These are phyloP conservation scores for Lasioglossum pauxillum DNA, from an alignment of 2,888 invertebrate species.

Conservation along the genomic window DNA sequence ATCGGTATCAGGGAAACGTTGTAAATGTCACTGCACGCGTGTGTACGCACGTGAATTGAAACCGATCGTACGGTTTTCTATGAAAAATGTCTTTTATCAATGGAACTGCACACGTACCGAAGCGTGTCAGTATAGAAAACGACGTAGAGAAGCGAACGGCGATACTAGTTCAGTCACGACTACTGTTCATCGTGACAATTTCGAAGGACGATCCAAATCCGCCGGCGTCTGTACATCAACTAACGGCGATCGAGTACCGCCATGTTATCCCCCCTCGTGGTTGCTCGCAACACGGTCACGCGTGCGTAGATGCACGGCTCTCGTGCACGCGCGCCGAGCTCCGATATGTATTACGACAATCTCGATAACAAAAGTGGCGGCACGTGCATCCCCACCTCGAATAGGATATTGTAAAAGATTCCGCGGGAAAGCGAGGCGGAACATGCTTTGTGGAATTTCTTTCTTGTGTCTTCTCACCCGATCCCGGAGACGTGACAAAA, in stretches of 20 bases:
- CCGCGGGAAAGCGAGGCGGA: conserved; percentile 62
- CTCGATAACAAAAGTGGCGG: conserved; percentile 73
- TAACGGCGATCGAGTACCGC: conserved; percentile 57
- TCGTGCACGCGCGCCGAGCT: conserved; percentile 55
- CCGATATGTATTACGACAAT: conserved; percentile 64
- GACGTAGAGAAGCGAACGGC: neutral
- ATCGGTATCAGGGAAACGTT: conserved; percentile 7
- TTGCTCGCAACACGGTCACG: conserved; percentile 53
- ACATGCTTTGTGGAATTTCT: conserved; percentile 48
- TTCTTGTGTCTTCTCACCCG: conserved; percentile 4
- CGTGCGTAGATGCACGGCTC: conserved; percentile 50
- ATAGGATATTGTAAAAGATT: conserved; percentile 51
- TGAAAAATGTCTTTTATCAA: neutral
- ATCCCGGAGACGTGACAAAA: neutral
- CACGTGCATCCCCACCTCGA: conserved; percentile 72
- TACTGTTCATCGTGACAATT: neutral
- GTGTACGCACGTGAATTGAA: neutral
- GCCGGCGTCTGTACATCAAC: conserved; percentile 62
- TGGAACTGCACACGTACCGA: neutral
- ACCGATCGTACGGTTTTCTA: neutral
- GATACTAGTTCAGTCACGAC: neutral
- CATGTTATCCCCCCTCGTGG: conserved; percentile 55
- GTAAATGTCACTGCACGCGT: conserved; percentile 44
- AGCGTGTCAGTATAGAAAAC: neutral
- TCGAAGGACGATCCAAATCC: conserved; percentile 29